Evolutionary conservation across 2,113 vertebrate genomes (phyloP).

Genomic region (Sturnira hondurensis): DNA sequence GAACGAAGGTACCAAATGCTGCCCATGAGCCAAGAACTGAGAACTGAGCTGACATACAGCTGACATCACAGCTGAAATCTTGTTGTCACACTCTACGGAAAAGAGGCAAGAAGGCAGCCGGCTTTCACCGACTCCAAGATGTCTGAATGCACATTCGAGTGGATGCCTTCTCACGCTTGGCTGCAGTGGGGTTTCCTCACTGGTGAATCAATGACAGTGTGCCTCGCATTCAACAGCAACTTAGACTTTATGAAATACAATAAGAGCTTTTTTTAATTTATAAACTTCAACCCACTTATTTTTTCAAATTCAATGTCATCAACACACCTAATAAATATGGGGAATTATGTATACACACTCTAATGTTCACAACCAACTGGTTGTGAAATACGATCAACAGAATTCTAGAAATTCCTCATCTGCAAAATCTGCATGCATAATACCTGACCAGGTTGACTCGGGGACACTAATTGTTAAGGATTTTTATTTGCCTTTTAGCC

Average conservation of each 20-base stretch:
- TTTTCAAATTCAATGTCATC: neutral
- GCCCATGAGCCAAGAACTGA: neutral
- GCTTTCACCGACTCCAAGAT: neutral
- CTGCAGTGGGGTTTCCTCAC: too few relatives aligned
- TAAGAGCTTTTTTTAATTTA: neutral
- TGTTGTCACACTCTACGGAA: neutral
- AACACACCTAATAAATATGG: neutral
- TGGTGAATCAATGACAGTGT: neutral
- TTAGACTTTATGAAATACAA: neutral
- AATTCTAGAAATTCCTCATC: neutral
- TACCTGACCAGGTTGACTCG: neutral
- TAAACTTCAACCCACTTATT: neutral
- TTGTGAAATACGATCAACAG: neutral
- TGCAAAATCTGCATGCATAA: neutral
- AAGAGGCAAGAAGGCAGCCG: neutral
- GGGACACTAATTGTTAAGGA: neutral
- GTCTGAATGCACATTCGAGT: neutral
- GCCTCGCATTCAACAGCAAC: neutral
- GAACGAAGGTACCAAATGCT: neutral
- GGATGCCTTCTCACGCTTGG: neutral
- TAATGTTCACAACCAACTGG: neutral
- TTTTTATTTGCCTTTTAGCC: neutral
- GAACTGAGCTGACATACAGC: neutral
- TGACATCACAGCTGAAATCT: neutral
- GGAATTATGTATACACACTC: neutral